These are phyloP conservation scores for Ormia ochracea DNA, from an alignment of 2,888 invertebrate species.

Conservation along the genomic window DNA sequence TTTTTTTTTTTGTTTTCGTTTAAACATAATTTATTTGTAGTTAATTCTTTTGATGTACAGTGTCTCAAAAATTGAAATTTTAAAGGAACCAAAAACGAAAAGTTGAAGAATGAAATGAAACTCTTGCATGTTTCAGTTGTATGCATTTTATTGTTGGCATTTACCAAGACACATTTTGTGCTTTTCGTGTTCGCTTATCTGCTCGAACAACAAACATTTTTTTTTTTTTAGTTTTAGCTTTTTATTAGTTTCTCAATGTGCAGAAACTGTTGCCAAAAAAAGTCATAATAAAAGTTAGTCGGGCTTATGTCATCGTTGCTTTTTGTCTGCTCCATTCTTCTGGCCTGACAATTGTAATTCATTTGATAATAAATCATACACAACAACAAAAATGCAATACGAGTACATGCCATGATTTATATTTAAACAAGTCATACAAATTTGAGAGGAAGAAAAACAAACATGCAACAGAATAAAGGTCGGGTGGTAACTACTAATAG, in stretches of 20 bases:
- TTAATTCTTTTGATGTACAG: constrained; percentile 39
- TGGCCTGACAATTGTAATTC: constrained; percentile 58
- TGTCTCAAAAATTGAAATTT: constrained; percentile 26
- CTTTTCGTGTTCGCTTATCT: constrained; percentile 40
- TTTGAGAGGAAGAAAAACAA: too few relatives aligned
- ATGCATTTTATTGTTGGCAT: constrained; percentile 42
- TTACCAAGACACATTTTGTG: constrained; percentile 45
- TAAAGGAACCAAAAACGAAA: neutral
- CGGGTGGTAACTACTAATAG: too few relatives aligned
- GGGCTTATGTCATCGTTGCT: constrained; percentile 54
- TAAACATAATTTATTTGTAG: constrained; percentile 52
- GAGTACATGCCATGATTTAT: too few relatives aligned
- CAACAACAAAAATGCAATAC: too few relatives aligned
- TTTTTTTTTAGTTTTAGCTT: neutral
- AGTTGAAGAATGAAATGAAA: constrained; percentile 33
- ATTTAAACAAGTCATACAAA: too few relatives aligned
- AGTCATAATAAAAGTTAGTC: constrained; percentile 35
- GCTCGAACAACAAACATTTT: constrained; percentile 10
- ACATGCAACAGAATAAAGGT: too few relatives aligned
- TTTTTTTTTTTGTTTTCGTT: too few relatives aligned
- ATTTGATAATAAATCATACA: constrained; percentile 59
- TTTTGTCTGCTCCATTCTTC: constrained; percentile 29
- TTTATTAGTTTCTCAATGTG: constrained; percentile 40
- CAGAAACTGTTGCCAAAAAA: constrained; percentile 48
- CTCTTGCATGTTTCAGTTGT: constrained; percentile 41